Evolutionary conservation across 2,113 vertebrate genomes (phyloP), one percentile per base, ranked within the genome.

Genomic region (Hemiprocne comata): DNA sequence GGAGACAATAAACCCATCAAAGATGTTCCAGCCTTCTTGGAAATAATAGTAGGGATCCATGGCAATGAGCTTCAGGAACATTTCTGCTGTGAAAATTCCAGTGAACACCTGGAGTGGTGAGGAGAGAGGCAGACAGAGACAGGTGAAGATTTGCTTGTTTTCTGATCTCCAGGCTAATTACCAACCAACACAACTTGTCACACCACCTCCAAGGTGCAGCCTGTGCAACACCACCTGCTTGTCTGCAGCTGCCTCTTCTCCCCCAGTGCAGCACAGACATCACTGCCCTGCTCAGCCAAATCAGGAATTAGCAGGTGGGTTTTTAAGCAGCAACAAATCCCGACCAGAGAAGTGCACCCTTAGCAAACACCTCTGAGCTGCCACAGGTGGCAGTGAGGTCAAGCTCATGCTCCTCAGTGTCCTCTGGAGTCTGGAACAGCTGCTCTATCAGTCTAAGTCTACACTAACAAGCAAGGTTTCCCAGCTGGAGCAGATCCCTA

Each of bases 21-120:
- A 99, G 97, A 99, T 99, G 98, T 99, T 99, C 99, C 99, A 99
- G 84, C 99, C 99, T 95, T 98, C 99, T 93, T 99, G 99, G 95
- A 99, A 99, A 97, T 99, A 99, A 97, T 99, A 99, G 97, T 99
- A 99, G 17, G 99, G 99, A 96, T 99, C 99, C 99, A 99, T 99
- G 58, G 99, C 99, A 57, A 99, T 96, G 75, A 99, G 98, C 96
- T 99, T 99, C 92, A 99, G 98, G 96, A 99, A 99, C 99, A 99
- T 99, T 97, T 99, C 99, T 7, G 98, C 99, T 50, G 99, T 99
- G 96, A 99, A 99, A 97, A 99, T 99, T 20, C 99, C 99, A 11
- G 99, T 99, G 98, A 99, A 99, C 92, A 99, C 99, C 99, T 99
- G 95, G 17, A 94, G 77, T 0, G 71, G 60, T 29, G 79, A 82